A percentile compares a stretch with the other conserved stretches of the same genome.
Evolutionary conservation across 1,140 invertebrate species (phyloP).

Genomic region (Anoplolepis gracilipes): DNA sequence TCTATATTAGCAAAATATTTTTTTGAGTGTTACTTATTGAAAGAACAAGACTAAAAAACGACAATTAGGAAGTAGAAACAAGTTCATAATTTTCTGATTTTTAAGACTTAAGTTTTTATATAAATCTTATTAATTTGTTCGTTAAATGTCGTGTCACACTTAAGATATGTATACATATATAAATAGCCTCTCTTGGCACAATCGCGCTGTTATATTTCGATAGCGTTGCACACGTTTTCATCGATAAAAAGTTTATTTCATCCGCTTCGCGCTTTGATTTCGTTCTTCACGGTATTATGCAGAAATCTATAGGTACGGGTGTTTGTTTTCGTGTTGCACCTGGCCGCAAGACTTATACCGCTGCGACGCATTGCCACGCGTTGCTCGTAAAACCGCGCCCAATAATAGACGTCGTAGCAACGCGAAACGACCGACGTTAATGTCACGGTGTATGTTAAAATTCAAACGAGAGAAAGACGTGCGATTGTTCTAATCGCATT

Average conservation of each 20-base stretch:
- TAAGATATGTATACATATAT: background rate
- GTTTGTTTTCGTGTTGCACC: slow-evolving; percentile 6
- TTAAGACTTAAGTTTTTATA: too few species aligned
- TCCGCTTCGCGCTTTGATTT: slow-evolving; percentile 21
- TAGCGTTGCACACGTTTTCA: background rate
- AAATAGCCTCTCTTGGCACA: background rate
- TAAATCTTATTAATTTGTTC: background rate
- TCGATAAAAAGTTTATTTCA: slow-evolving; percentile 1
- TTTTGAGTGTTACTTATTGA: too few species aligned
- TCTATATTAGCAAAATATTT: too few species aligned
- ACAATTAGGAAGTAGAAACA: too few species aligned
- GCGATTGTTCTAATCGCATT: slow-evolving; percentile 24
- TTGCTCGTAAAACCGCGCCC: slow-evolving; percentile 3
- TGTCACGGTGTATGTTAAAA: slow-evolving; percentile 18
- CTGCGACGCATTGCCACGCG: background rate
- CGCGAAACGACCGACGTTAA: slow-evolving; percentile 31
- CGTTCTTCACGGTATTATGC: background rate
- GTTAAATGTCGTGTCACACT: background rate
- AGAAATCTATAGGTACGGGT: background rate
- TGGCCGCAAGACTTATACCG: background rate
- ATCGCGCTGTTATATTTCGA: background rate
- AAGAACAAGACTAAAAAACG: too few species aligned
- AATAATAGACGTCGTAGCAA: slow-evolving; percentile 11
- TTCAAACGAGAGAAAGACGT: slow-evolving; percentile 15
- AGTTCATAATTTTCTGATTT: too few species aligned